Conservation (phyloP, 2,113 vertebrate species). For the Oceanites oceanicus region DNA sequence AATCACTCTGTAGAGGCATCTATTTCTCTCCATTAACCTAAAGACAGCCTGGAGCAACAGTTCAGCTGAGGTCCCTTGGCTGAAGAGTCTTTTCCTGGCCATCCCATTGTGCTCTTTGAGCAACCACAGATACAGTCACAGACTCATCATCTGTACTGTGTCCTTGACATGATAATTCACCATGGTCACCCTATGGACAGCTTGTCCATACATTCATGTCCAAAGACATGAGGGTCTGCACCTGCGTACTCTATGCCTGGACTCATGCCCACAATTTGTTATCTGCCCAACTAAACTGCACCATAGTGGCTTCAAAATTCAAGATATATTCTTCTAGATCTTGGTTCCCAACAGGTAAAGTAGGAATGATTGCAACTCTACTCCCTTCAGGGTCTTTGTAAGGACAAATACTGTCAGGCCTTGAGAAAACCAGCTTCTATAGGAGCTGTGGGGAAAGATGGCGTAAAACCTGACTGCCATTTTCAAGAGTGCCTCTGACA, state of each 20-base stretch:
- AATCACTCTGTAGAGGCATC: neutral
- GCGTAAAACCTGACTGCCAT: neutral
- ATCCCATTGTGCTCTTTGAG: neutral
- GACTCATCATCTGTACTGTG: rapidly evolving
- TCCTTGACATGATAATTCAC: neutral
- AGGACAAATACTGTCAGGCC: neutral
- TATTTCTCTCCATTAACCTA: slow-evolving; percentile 45
- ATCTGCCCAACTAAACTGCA: neutral
- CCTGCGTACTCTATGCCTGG: neutral
- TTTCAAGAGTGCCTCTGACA: slow-evolving; percentile 34
- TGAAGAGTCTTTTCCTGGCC: neutral
- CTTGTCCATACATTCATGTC: neutral
- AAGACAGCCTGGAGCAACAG: neutral
- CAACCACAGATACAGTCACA: neutral
- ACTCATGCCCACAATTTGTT: neutral
- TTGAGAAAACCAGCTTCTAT: neutral
- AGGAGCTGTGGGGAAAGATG: neutral
- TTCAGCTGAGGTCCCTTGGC: neutral
- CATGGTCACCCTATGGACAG: neutral
- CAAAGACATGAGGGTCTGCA: neutral
- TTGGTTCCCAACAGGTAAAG: neutral
- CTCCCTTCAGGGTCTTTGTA: neutral
- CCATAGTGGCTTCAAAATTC: neutral
- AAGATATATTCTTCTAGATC: neutral
- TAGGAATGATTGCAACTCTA: neutral